phyloP scores from a whole-genome alignment of 2,888 invertebrate genomes.

The Hermodice carunculata region DNA sequence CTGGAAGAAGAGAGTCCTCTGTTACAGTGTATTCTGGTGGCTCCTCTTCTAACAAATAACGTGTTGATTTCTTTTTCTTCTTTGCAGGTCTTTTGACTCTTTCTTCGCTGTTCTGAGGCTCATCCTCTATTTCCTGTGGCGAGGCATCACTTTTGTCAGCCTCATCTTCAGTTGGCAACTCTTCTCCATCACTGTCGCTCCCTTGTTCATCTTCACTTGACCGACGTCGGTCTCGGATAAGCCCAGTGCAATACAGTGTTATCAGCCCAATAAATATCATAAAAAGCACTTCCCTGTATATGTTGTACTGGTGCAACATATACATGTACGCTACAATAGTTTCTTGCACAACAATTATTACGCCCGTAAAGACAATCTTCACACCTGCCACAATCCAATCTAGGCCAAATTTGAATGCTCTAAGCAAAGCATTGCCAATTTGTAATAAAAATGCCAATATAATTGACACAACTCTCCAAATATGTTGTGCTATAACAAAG shows the following conservation, averaged over 20 bases:
- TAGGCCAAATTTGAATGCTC: conserved; percentile 18
- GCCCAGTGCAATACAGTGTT: conserved; percentile 38
- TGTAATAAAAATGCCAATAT: conserved; percentile 30
- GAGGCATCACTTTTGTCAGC: no score
- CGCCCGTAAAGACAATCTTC: conserved; percentile 30
- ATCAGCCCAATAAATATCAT: conserved; percentile 33
- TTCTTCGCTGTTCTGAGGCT: no score
- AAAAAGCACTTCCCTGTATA: conserved; percentile 43
- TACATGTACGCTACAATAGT: conserved; percentile 32
- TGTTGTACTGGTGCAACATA: conserved; percentile 43
- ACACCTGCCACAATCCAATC: conserved; percentile 21
- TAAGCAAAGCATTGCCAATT: conserved; percentile 20
- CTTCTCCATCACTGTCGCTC: no score
- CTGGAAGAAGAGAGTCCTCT: no score
- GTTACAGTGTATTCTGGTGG: no score
- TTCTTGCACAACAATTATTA: conserved; percentile 38
- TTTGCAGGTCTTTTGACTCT: no score
- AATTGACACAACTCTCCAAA: conserved; percentile 35
- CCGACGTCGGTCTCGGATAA: conserved; percentile 28
- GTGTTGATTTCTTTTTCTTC: no score
- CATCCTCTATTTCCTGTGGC: no score
- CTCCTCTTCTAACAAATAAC: no score
- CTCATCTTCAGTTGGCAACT: no score
- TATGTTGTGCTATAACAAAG: conserved; percentile 16
- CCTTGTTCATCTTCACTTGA: conserved; percentile 8